Base-by-base conservation (phyloP, 2,113 vertebrate genomes). In the Leptosomus discolor region DNA sequence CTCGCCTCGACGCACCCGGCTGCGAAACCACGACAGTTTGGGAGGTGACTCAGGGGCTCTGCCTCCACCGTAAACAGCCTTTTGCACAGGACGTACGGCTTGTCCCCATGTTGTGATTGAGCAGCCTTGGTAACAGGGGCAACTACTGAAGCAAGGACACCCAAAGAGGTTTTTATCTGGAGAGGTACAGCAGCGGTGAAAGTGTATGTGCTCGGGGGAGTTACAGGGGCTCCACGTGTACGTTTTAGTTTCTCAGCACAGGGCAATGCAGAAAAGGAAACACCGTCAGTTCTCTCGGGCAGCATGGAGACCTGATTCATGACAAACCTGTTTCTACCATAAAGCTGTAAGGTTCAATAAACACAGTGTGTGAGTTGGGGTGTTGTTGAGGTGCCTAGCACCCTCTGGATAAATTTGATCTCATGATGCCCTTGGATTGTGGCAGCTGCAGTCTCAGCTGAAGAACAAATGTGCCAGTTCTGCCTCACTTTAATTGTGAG, bases 371-470 rank as follows among this genome's bases (percentile, higher is more conserved):
- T 50, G 85, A 29, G 18, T 5, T 30, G 45, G 50, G 82, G 78
- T 17, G 46, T 0, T 65, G 53, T 4, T 32, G 68, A 74, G 71
- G 63, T 18, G 32, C 71, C 67, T 61, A 48, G 63, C 74, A 45
- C 45, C 45, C 61, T 27, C 34, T 37, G 83, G 36, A 29, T 82
- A 14, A 30, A 37, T 71, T 32, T 50, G 36, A 46, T 95, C 22
- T 43, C 3, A 2, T 48, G 64, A 2, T 48, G 64, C 58, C 53
- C 63, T 53, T 27, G 54, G 22, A 7, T 16, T 53, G 36, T 80
- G 68, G 82, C 95, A 93, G 82, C 88, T 86, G 76, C 60, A 46
- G 37, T 23, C 67, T 88, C 74, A 63, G 77, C 74, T 79, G 80
- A 76, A 69, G 77, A 67, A 1, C 18, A 34, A n/a, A 5, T 6